Conservation (phyloP, 2,888 invertebrate genomes). For the Zaprionus lineosus region DNA sequence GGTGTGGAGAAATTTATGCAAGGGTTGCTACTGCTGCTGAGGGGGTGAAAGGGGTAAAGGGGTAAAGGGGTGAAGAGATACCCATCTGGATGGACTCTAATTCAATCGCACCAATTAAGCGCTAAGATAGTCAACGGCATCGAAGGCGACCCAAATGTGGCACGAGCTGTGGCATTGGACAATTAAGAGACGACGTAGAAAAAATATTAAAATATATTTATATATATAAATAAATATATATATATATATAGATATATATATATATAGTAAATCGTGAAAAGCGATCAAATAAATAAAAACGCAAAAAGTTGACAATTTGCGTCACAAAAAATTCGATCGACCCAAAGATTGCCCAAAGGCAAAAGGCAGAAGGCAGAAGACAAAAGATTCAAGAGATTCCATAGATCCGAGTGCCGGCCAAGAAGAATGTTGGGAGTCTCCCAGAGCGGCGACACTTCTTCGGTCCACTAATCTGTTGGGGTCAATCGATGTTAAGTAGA, state of each 20-base stretch:
- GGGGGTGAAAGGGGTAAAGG: background rate
- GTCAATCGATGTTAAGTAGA: constrained; percentile 84
- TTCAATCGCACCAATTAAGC: constrained; percentile 83
- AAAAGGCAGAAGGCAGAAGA: background rate
- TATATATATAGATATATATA: constrained; percentile 3
- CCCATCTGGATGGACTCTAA: constrained; percentile 69
- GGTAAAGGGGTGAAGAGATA: background rate
- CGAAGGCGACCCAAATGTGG: constrained; percentile 55
- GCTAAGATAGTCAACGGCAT: constrained; percentile 39
- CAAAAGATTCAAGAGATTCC: background rate
- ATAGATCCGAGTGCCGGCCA: too few species aligned
- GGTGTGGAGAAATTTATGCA: too few species aligned
- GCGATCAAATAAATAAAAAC: constrained; percentile 55
- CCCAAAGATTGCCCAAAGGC: constrained; percentile 35
- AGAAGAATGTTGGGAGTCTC: constrained; percentile 41
- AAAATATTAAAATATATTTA: background rate
- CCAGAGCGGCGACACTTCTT: constrained; percentile 47
- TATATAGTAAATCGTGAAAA: constrained; percentile 45
- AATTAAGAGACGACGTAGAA: constrained; percentile 34
- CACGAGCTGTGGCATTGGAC: constrained; percentile 39
- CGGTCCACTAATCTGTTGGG: constrained; percentile 82
- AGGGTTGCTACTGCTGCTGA: too few species aligned
- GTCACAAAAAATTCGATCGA: constrained; percentile 79
- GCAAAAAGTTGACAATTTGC: constrained; percentile 80
- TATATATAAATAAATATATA: background rate